Evolutionary conservation across 2,888 invertebrate genomes (phyloP).

Genomic region (Pyrrhosoma nymphula): DNA sequence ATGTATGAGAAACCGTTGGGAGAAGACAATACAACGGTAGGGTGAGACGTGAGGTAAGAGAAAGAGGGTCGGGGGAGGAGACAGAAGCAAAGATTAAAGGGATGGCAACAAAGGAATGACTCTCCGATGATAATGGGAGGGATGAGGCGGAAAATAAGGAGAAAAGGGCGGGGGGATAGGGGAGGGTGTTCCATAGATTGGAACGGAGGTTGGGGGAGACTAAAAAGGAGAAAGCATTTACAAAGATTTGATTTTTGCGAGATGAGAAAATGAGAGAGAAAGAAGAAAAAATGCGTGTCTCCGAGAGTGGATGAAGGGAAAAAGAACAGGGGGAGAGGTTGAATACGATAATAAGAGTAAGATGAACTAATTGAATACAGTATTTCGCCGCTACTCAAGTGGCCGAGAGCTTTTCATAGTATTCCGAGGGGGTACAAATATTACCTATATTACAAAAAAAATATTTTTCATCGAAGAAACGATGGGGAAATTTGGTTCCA

Average conservation of each 20-base stretch:
- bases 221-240: neutral
- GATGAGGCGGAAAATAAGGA: neutral
- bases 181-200: too few species aligned
- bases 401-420: too few species aligned
- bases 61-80: neutral
- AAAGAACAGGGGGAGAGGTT: too few species aligned
- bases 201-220: neutral
- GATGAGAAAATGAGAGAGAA: neutral
- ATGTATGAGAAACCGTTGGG: neutral
- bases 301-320: too few species aligned
- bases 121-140: neutral
- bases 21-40: neutral
- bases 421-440: too few species aligned
- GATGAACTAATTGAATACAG: too few species aligned
- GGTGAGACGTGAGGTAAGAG: neutral
- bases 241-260: conserved; percentile 7
- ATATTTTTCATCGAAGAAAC: too few species aligned
- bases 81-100: conserved; percentile 6
- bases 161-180: neutral
- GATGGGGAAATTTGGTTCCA: too few species aligned
- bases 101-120: neutral
- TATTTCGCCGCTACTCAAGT: too few species aligned
- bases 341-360: too few species aligned
- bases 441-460: too few species aligned
- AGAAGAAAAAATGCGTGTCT: too few species aligned